Base-by-base conservation (phyloP, 2,797 vertebrate species). In the Catostomus latipinnis region DNA sequence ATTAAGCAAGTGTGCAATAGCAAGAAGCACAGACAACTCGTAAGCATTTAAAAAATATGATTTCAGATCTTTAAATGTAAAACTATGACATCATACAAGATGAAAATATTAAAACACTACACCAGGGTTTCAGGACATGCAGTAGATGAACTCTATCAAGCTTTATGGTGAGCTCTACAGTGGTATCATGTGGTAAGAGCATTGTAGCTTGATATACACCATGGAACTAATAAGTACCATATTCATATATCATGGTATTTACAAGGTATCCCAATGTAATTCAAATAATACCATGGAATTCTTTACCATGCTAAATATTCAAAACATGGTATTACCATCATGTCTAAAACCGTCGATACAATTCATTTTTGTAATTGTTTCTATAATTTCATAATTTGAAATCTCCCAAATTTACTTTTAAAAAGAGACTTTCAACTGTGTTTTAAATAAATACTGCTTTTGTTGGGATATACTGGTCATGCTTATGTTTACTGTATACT, bases 31-130 rank as follows among this genome's bases (percentile, higher is more conserved):
- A 22, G 61, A 43, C 61, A 74, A 62, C 67, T 50, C 66, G 11
- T 52, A 52, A 73, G 11, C 71, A 54, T 75, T 58, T 71, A 48
- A 75, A 80, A 34, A 84, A 12, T 57, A 67, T 66, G 57, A 65
- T 48, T 50, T 53, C 56, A 70, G 53, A 70, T 50, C 63, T 78
- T 76, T 22, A 65, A 82, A 84, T 65, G 66, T 62, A 18, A 76
- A 80, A 80, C 3, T 48, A 56, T 54, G 48, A 66, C 65, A 54
- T 9, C 9, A 14, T 18, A 52, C 54, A 2, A 69, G 6, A 76
- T 49, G 34, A 34, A 34, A 34, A 58, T n/a, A 49, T 66, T 4
- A 45, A 16, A 46, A 14, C 13, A 18, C 65, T 45, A 18, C 5
- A 63, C 8, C 61, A 53, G 13, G 18, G 60, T 18, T 67, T 65